Conservation (phyloP, 2,888 invertebrate genomes). For the Sesia apiformis region DNA sequence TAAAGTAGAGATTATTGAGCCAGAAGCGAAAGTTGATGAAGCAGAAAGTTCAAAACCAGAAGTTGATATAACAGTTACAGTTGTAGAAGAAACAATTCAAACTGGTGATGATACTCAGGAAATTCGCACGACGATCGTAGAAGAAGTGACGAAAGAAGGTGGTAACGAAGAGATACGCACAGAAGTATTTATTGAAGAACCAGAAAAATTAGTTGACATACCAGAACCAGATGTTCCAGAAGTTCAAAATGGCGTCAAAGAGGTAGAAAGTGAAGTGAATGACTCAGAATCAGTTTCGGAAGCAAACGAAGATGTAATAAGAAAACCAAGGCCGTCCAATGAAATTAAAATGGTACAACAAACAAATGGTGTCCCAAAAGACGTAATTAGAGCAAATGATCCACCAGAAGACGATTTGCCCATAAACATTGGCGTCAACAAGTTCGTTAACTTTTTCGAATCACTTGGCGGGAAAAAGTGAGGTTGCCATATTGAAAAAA, state of each 20-base stretch:
- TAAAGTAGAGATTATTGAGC: constrained; percentile 11
- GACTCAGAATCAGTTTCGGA: no score
- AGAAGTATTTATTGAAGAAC: constrained; percentile 2
- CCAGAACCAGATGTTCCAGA: constrained; percentile 8
- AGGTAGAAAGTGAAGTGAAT: constrained; percentile 1
- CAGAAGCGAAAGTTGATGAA: no score
- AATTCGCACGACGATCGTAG: neutral
- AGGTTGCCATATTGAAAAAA: constrained; percentile 6
- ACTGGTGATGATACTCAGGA: constrained; percentile 2
- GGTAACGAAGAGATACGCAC: constrained; percentile 6
- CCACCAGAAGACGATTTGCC: constrained; percentile 65
- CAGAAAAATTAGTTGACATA: constrained; percentile 7
- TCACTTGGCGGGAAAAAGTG: constrained; percentile 64
- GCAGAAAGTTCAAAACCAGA: constrained; percentile 12
- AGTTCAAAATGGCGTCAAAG: constrained; percentile 18
- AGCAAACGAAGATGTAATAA: constrained; percentile 15
- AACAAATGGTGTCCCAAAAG: constrained; percentile 45
- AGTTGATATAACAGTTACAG: constrained; percentile 5
- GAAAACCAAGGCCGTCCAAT: constrained; percentile 43
- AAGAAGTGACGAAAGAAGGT: constrained; percentile 7
- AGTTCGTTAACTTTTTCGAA: constrained; percentile 67
- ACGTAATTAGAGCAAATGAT: constrained; percentile 62
- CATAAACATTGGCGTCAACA: constrained; percentile 66
- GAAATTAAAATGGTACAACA: constrained; percentile 59
- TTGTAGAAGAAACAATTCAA: constrained; percentile 8